Evolutionary conservation across 2,113 vertebrate genomes (phyloP).

Genomic region (Coreoperca whiteheadi): DNA sequence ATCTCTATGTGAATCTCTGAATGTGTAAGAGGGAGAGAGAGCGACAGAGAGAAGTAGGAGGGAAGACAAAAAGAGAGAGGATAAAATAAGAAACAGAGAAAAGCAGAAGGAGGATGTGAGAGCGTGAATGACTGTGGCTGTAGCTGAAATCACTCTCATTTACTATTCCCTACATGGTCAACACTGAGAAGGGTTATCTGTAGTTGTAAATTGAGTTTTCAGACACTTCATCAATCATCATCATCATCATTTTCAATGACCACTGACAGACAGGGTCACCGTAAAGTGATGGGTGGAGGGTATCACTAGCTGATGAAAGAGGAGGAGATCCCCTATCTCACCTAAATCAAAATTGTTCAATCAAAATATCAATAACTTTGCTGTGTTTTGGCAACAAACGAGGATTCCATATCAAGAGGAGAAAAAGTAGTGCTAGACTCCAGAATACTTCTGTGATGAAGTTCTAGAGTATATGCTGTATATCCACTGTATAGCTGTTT

Average conservation of each 20-base stretch:
- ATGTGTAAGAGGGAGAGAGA: constrained; percentile 49
- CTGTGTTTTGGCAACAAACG: background rate
- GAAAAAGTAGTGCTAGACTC: constrained; percentile 1
- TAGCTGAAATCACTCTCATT: constrained; percentile 19
- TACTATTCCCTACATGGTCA: background rate
- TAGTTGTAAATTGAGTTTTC: background rate
- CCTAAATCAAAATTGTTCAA: background rate
- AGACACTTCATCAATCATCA: constrained; percentile 4
- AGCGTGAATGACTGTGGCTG: constrained; percentile 33
- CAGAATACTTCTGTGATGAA: constrained; percentile 1
- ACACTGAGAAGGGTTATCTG: background rate
- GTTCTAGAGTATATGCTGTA: constrained; percentile 20
- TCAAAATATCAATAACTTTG: background rate
- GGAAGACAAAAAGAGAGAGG: constrained; percentile 32
- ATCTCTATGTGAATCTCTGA: constrained; percentile 66
- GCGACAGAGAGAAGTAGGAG: constrained; percentile 7
- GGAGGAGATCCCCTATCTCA: background rate
- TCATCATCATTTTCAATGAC: background rate
- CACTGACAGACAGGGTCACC: background rate
- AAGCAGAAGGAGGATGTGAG: constrained; percentile 14
- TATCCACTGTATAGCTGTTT: constrained; percentile 45
- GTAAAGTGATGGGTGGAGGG: too few species aligned
- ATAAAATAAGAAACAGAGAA: constrained; percentile 33
- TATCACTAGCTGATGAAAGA: background rate
- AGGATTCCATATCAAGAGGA: background rate